Base-by-base conservation (phyloP, 2,888 invertebrate genomes). In the Tetramorium bicarinatum region DNA sequence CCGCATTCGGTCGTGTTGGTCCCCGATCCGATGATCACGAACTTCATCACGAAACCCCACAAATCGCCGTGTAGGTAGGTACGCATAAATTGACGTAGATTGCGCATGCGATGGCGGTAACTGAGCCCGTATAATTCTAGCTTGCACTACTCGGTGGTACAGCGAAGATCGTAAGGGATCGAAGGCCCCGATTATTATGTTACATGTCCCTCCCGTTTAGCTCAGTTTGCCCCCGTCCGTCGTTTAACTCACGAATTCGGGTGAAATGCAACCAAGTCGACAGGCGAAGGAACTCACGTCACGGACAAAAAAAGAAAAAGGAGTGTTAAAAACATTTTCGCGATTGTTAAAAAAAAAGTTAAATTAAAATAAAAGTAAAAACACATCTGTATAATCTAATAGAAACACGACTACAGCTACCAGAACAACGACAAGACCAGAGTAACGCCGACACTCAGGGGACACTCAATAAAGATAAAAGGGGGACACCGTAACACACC, bases 221-320 rank as follows among this genome's bases (percentile, higher is more conserved):
- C 44, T 47, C 25, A 41, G 67, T 59, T 49, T 49, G 2, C 18
- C 47, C 44, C 59, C 47, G 69, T 6, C 18, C 47, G 69, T 4
- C 18, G 21, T 47, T 62, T 83, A 82, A 25, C 61, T 69, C 44
- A 49, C 82, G 88, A 88, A 89, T 88, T 89, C 88, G 83, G 86
- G 83, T 89, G 88, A 89, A 89, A 89, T 89, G 88, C 88, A 89
- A 89, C 88, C 88, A 89, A 85, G 88, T 83, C 81, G 82, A 88
- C 85, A 74, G 69, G 49, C 69, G 82, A 89, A 82, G 87, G 84
- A 66, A 84, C 49, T 59, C 29, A 52, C 82, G 59, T 47, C 41
- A 75, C 52, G 56, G 49, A 75, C 69, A 52, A 44, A 80, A 44
- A 80, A 47, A 79, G 8, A 67, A 38, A 52, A 74, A 81, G 66